A percentile compares a stretch with the other conserved stretches of the same genome.
These are phyloP conservation scores for Catalaphyllia jardinei DNA, from an alignment of 64 coral and sea anemone genomes.

Conservation along the genomic window DNA sequence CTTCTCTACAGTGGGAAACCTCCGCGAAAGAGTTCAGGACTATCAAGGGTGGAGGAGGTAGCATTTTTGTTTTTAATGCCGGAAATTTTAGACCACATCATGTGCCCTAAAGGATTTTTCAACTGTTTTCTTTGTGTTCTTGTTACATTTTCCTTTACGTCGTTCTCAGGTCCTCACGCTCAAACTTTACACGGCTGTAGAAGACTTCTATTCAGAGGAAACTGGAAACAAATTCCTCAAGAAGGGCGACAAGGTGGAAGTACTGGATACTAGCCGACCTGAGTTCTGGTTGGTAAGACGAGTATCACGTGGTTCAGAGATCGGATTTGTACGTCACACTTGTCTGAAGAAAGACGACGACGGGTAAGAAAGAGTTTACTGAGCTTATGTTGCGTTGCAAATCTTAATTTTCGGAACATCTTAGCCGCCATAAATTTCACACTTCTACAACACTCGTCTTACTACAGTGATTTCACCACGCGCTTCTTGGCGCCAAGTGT, in stretches of 20 bases:
- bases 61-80: neutral
- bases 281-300: slow-evolving; percentile 96
- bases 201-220: slow-evolving; percentile 88
- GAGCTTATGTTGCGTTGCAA: neutral
- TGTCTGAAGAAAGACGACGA: slow-evolving; percentile 68
- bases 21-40: slow-evolving; percentile 78
- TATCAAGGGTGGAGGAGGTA: slow-evolving; percentile 87
- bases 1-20: slow-evolving; percentile 50
- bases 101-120: too few relatives aligned
- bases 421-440: too few relatives aligned
- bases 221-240: slow-evolving; percentile 92
- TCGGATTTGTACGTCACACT: slow-evolving; percentile 81
- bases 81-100: too few relatives aligned
- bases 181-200: slow-evolving; percentile 76
- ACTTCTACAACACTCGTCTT: too few relatives aligned
- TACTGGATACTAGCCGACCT: slow-evolving; percentile 90
- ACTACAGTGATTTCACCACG: too few relatives aligned
- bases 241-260: slow-evolving; percentile 89
- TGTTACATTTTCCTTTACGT: neutral
- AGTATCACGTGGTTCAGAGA: slow-evolving; percentile 92
- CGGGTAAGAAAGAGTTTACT: slow-evolving; percentile 27
- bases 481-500: too few relatives aligned
- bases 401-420: neutral
- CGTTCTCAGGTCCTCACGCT: slow-evolving; percentile 60
- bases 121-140: neutral